phyloP scores from a whole-genome alignment of 1,140 invertebrate species.

The Nilaparvata lugens region DNA sequence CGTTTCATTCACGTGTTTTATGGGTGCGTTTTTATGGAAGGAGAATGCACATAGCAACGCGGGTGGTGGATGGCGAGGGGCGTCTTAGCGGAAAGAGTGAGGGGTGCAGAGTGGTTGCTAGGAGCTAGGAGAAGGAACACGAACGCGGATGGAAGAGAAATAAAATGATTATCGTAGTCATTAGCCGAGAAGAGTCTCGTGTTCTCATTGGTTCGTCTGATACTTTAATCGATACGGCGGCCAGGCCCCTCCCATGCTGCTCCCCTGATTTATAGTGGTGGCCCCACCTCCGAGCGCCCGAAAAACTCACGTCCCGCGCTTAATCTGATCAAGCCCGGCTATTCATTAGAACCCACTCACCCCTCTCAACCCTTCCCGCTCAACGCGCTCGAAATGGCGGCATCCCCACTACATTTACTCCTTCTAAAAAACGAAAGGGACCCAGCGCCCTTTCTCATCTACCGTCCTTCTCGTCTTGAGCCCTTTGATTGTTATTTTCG shows the following conservation, averaged over 20 bases:
- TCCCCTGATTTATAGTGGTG: background rate
- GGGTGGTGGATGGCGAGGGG: too few species aligned
- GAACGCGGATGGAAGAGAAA: background rate
- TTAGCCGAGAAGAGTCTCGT: background rate
- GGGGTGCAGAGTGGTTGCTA: too few species aligned
- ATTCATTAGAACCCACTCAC: background rate
- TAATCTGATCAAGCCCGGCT: slow-evolving; percentile 1
- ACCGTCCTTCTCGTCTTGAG: too few species aligned
- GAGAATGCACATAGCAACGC: too few species aligned
- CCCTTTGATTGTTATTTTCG: background rate
- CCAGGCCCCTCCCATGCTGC: background rate
- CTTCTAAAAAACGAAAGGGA: too few species aligned
- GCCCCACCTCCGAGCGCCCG: background rate
- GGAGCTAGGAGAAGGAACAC: background rate
- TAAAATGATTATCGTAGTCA: slow-evolving; percentile 3
- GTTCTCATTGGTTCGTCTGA: slow-evolving; percentile 1
- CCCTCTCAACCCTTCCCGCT: background rate
- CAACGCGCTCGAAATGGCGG: background rate
- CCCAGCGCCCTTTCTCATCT: too few species aligned
- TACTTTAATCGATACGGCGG: slow-evolving; percentile 1
- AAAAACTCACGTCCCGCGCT: background rate
- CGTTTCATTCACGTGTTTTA: too few species aligned
- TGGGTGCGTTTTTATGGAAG: too few species aligned
- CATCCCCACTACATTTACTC: background rate
- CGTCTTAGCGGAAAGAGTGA: too few species aligned